Base-by-base conservation (phyloP, 2,113 vertebrate genomes). In the Rhea pennata region DNA sequence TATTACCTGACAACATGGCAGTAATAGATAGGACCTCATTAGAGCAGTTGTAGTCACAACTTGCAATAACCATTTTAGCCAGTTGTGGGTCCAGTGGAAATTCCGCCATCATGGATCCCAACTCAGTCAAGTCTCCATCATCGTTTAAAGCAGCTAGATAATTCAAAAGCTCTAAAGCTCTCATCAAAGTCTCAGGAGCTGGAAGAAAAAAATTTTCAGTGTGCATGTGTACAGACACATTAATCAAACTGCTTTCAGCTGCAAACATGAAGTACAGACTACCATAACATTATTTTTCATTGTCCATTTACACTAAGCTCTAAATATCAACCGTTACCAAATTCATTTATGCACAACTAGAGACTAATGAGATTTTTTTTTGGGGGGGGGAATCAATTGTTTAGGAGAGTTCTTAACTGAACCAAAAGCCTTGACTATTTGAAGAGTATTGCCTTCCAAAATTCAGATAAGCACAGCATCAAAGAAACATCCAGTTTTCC, bases 1-100 rank as follows among this genome's bases (percentile, higher is more conserved):
- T 98, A 98, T 99, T 99, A 99, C 99, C 99, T 99, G 99, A 99
- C 98, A 99, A 98, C 99, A 99, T 99, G 97, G 99, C 99, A 93
- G 99, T 99, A 98, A 99, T 99, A 97, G 99, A 99, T 91, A 99
- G 99, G 98, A 99, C 97, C 98, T 99, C 99, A 88, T 99, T 99
- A 97, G 99, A 99, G 97, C 99, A 99, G 98, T 99, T 99, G 99
- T 99, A 99, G 96, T 99, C 99, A 97, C 99, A 99, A 98, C 99
- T 99, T 98, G 99, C 99, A 97, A 99, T 99, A 98, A 99, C 99
- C 99, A 99, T 99, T 98, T 99, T 99, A 98, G 99, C 99, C 95
- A 99, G 98, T 94, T 99, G 99, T 84, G 99, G 99, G 98, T 99
- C 99, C 95, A 99, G 84, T 70, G 99, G 99, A 97, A 99, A 99